phyloP scores from a whole-genome alignment of 1,140 invertebrate species.

The Amphibalanus amphitrite region DNA sequence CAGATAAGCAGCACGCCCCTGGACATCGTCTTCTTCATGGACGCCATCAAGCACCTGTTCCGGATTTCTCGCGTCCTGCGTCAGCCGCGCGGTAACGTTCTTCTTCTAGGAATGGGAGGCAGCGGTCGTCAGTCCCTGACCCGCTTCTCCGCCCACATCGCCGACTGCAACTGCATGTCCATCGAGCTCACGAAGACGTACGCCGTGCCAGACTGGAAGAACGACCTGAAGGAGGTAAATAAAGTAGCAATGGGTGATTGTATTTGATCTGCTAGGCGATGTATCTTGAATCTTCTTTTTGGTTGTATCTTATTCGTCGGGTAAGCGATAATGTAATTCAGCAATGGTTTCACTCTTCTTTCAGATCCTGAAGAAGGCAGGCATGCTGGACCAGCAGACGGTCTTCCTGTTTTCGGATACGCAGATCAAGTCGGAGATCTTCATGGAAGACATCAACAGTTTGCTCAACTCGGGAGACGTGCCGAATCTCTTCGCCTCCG shows the following conservation, averaged over 20 bases:
- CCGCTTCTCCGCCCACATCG: slow-evolving; percentile 57
- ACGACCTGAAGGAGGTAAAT: slow-evolving; percentile 54
- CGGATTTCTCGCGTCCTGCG: slow-evolving; percentile 29
- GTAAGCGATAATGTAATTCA: no score
- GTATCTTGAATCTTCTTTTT: no score
- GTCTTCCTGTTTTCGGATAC: slow-evolving; percentile 76
- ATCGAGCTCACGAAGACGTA: slow-evolving; percentile 45
- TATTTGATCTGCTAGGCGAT: no score
- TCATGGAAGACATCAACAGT: slow-evolving; percentile 85
- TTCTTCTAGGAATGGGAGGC: slow-evolving; percentile 69
- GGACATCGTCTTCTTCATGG: slow-evolving; percentile 69
- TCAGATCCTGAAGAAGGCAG: slow-evolving; percentile 44
- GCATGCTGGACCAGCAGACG: slow-evolving; percentile 58
- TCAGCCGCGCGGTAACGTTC: slow-evolving; percentile 41
- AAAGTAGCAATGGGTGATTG: no score
- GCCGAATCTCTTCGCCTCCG: slow-evolving; percentile 68
- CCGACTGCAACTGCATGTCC: slow-evolving; percentile 42
- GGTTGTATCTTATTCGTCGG: no score
- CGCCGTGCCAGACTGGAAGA: slow-evolving; percentile 60
- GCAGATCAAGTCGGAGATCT: slow-evolving; percentile 48
- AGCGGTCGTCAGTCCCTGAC: slow-evolving; percentile 68
- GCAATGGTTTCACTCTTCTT: background rate
- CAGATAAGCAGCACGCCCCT: slow-evolving; percentile 44
- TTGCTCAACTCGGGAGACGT: slow-evolving; percentile 80
- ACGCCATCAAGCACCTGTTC: slow-evolving; percentile 30